Conservation (phyloP, 37 sponge, comb jelly and placozoan species). For the Eunapius fragilis region DNA sequence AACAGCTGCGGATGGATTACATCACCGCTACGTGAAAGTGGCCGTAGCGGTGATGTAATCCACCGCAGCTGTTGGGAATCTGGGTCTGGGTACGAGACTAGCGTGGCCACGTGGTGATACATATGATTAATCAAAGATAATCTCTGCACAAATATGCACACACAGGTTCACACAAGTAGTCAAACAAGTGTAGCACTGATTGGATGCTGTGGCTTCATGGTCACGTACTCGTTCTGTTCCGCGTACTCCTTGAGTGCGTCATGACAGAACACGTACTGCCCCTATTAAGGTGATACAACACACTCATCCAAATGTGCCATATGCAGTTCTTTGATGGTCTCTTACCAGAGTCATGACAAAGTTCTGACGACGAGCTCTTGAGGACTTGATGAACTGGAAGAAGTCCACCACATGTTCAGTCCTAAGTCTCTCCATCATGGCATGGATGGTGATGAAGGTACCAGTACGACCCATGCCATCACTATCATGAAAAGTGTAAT, state of each 20-base stretch:
- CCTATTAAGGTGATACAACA: too few species aligned
- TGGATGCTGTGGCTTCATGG: not conserved
- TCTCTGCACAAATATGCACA: too few species aligned
- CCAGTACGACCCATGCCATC: conserved; percentile 53
- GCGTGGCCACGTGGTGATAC: too few species aligned
- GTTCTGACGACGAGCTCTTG: not conserved
- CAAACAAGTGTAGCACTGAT: not conserved
- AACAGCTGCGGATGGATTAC: too few species aligned
- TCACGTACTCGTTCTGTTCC: not conserved
- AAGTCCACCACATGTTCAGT: not conserved
- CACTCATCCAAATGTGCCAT: too few species aligned
- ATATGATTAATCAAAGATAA: too few species aligned
- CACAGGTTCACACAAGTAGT: not conserved
- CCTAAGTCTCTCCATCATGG: conserved; percentile 2
- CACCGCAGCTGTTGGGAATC: too few species aligned
- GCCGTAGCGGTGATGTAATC: too few species aligned
- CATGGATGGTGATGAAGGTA: conserved; percentile 12
- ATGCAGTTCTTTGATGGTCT: too few species aligned
- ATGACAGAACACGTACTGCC: conserved; percentile 62
- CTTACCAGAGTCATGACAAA: not conserved
- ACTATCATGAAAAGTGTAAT: not conserved
- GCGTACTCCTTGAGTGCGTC: conserved; percentile 39
- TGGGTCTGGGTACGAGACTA: too few species aligned
- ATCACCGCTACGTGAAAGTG: too few species aligned
- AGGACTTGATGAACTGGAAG: not conserved